Evolutionary conservation across 2,113 vertebrate species (phyloP).

Genomic region (Callionymus lyra): DNA sequence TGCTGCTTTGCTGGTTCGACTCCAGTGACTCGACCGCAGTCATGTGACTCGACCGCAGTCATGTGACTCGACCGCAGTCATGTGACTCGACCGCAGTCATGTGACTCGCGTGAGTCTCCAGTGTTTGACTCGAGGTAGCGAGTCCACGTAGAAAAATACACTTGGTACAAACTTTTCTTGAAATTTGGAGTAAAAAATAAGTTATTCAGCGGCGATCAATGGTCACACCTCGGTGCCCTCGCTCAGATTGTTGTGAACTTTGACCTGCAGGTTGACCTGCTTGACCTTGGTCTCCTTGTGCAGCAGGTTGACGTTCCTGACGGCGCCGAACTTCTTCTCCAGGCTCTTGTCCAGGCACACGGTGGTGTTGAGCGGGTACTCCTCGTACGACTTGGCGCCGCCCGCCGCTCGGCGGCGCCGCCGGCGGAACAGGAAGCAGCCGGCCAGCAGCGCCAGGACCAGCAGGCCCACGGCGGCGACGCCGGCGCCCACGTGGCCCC

Average conservation of each 20-base stretch:
- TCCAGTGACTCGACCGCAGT: too few relatives aligned
- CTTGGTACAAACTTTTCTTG: too few relatives aligned
- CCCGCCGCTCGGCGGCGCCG: conserved; percentile 53
- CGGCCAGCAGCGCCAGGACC: conserved; percentile 67
- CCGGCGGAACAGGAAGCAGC: conserved; percentile 73
- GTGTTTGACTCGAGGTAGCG: too few relatives aligned
- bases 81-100: too few relatives aligned
- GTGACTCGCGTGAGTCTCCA: too few relatives aligned
- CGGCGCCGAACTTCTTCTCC: conserved; percentile 70
- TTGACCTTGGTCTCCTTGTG: conserved; percentile 71
- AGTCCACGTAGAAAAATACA: too few relatives aligned
- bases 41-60: too few relatives aligned
- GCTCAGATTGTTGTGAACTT: conserved; percentile 84
- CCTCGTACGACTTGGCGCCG: conserved; percentile 47
- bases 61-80: too few relatives aligned
- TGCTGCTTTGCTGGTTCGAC: too few relatives aligned
- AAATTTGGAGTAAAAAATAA: too few relatives aligned
- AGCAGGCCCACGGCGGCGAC: conserved; percentile 73
- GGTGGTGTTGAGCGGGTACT: conserved; percentile 87
- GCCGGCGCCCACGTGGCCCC: conserved; percentile 78
- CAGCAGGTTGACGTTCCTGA: conserved; percentile 76
- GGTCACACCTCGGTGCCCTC: conserved; percentile 87
- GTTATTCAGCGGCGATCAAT: background rate
- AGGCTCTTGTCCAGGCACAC: conserved; percentile 69
- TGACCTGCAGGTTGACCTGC: conserved; percentile 85